Evolutionary conservation across 2,797 vertebrate genomes (phyloP).

Genomic region (Agapornis canus): DNA sequence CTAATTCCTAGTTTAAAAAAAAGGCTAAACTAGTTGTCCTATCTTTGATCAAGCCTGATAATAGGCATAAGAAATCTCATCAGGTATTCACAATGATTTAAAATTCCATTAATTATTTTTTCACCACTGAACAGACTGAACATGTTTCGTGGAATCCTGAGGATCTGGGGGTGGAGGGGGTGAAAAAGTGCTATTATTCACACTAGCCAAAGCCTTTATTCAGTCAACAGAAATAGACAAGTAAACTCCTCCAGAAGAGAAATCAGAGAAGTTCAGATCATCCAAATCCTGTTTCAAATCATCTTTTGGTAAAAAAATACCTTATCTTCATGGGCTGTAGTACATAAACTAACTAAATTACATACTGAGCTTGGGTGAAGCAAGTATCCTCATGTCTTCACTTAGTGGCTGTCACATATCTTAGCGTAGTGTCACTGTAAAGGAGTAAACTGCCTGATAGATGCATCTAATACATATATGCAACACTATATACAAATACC

Average conservation of each 20-base stretch:
- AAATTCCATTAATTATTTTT: not conserved
- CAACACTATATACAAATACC: not conserved
- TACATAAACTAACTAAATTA: not conserved
- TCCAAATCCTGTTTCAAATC: not conserved
- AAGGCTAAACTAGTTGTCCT: not conserved
- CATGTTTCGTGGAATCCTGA: not conserved
- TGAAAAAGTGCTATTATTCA: not conserved
- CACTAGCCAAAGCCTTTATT: not conserved
- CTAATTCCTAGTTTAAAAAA: not conserved
- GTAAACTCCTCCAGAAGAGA: constrained; percentile 11
- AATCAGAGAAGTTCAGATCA: constrained; percentile 13
- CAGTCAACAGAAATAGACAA: not conserved
- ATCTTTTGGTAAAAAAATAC: not conserved
- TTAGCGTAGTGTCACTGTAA: not conserved
- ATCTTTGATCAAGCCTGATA: not conserved
- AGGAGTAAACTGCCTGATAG: not conserved
- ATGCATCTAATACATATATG: not conserved
- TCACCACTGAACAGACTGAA: not conserved
- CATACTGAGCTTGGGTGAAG: not conserved
- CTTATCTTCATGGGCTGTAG: not conserved
- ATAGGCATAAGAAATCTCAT: not conserved
- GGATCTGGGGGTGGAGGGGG: not conserved
- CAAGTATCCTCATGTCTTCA: not conserved
- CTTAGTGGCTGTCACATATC: not conserved
- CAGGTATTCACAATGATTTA: not conserved